Percentiles rank a stretch among this genome's conserved stretches.
Conservation (phyloP, 2,797 vertebrate genomes). For the Periparus ater region DNA sequence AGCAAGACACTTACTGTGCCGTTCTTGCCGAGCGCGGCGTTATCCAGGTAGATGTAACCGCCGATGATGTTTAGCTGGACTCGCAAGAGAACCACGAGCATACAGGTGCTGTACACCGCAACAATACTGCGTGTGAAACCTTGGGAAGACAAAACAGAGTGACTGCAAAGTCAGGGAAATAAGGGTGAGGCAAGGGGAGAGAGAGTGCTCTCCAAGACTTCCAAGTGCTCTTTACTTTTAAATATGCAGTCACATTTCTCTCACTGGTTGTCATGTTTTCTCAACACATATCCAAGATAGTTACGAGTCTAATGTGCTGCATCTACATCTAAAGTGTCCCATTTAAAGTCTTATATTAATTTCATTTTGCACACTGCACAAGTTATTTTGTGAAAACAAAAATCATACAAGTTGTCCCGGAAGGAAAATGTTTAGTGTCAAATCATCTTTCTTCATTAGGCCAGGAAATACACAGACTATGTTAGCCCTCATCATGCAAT, state of each 20-base stretch:
- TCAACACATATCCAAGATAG: not conserved
- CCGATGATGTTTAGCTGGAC: conserved; percentile 97
- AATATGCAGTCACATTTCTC: not conserved
- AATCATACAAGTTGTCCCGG: not conserved
- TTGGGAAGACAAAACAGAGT: not conserved
- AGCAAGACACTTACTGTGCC: conserved; percentile 76
- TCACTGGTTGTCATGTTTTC: not conserved
- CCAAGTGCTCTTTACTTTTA: not conserved
- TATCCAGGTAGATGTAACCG: conserved; percentile 96
- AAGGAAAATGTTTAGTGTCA: not conserved
- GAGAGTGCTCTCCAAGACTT: not conserved
- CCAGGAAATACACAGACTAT: not conserved
- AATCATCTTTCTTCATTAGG: not conserved
- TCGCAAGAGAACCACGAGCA: conserved; percentile 92
- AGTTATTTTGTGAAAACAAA: not conserved
- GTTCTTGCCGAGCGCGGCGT: conserved; percentile 84
- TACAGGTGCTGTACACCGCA: conserved; percentile 95
- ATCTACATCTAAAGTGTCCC: not conserved
- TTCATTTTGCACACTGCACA: not conserved
- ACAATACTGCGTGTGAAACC: conserved; percentile 94
- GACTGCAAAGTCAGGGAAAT: not conserved
- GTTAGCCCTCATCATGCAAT: not conserved
- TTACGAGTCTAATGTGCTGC: not conserved
- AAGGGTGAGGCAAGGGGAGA: not conserved
- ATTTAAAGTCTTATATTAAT: not conserved